Percentiles rank a stretch among this genome's conserved stretches.
These are phyloP conservation scores for Melanerpes formicivorus DNA, from an alignment of 2,113 vertebrate genomes.

Conservation along the genomic window DNA sequence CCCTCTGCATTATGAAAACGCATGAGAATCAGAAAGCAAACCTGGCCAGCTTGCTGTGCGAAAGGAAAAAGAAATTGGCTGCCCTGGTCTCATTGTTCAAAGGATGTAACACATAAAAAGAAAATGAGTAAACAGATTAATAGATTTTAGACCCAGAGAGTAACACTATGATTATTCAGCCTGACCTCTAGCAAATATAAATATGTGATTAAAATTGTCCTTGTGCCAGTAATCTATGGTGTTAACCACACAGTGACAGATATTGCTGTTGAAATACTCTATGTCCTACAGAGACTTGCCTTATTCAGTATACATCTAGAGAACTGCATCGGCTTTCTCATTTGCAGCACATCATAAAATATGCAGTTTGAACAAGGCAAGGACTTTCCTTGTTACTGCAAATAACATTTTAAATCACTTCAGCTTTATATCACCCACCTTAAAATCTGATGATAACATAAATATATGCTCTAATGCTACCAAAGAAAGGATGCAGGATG, in stretches of 20 bases:
- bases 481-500: background rate
- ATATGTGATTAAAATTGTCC: background rate
- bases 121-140: slow-evolving; percentile 32
- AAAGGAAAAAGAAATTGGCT: slow-evolving; percentile 32
- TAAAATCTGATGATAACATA: background rate
- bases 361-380: background rate
- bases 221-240: background rate
- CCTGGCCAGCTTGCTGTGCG: background rate
- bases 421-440: slow-evolving; percentile 6
- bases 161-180: slow-evolving; percentile 4
- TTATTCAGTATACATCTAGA: background rate
- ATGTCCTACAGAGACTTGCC: background rate
- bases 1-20: slow-evolving; percentile 43
- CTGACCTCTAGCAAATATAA: slow-evolving; percentile 9
- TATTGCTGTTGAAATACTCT: background rate
- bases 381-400: background rate
- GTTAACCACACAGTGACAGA: slow-evolving; percentile 40
- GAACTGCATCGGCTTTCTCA: background rate
- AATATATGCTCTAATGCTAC: background rate
- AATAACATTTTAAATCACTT: slow-evolving; percentile 10
- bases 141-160: slow-evolving; percentile 36
- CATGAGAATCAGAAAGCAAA: slow-evolving; percentile 32
- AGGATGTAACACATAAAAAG: background rate
- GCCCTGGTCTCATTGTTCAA: slow-evolving; percentile 19
- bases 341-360: slow-evolving; percentile 35